phyloP scores from a whole-genome alignment of 2,113 vertebrate genomes.

The Ammospiza caudacuta region DNA sequence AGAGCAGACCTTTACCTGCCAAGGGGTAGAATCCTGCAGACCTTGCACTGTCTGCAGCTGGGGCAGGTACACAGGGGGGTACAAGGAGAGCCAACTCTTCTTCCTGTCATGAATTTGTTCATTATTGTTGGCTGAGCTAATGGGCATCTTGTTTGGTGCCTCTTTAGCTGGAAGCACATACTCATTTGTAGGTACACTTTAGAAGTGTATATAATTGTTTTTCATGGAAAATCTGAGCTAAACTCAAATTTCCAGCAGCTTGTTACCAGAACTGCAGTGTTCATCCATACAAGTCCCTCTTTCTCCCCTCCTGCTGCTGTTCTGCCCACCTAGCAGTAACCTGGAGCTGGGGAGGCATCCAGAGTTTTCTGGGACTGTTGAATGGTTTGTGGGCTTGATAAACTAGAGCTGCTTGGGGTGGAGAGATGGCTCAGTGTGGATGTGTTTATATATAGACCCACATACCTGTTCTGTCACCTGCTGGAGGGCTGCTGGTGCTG shows the following conservation, averaged over 20 bases:
- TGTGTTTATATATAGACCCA: background rate
- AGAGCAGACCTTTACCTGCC: background rate
- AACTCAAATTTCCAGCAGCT: background rate
- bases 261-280: background rate
- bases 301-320: background rate
- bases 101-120: background rate
- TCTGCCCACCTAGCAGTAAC: background rate
- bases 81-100: background rate
- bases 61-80: background rate
- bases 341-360: background rate
- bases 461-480: background rate
- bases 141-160: background rate
- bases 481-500: background rate
- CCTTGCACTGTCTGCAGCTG: background rate
- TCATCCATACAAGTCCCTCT: background rate
- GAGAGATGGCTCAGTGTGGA: background rate
- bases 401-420: background rate
- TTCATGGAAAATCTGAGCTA: background rate
- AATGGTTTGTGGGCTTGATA: background rate
- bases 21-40: background rate
- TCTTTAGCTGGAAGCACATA: background rate
- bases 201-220: background rate
- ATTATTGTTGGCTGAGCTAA: background rate
- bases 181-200: background rate
- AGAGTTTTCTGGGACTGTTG: background rate